Base-by-base conservation (phyloP, 2,797 vertebrate species). In the Salmo trutta region DNA sequence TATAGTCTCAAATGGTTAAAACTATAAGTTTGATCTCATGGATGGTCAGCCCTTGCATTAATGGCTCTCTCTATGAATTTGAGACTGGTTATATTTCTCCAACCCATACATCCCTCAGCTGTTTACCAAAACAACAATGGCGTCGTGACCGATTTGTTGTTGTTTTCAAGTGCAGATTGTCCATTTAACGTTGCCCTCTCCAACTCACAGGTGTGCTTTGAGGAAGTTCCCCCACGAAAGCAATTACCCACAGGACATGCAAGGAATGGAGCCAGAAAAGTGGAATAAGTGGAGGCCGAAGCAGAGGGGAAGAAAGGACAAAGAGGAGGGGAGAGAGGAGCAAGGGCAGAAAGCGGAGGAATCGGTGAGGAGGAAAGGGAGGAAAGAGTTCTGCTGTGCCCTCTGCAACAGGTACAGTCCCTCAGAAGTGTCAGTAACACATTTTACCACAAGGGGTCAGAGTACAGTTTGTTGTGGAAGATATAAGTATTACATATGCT, bases 351-450 rank as follows among this genome's bases (percentile, higher is more conserved):
- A 66, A 17, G 75, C 68, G 10, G 54, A 31, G 62, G 80, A 85
- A 62, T 54, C 41, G 3, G 6, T 80, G 74, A 81, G 27, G 73
- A 69, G 59, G n/a, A 82, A 67, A 0, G 90, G 21, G 72, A 69
- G 59, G 21, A 82, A 71, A 0, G 90, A 83, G 5, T 92, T 93
- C 84, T 81, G 82, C 56, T 93, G 91, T 76, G 88, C 84, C 16
- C 79, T 89, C 5, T 95, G 90, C 31, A 83, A 89, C 84, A 93
- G 92, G 91, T 95, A 4, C 80, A 92, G 90, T 77, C 87, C 3
- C 10, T 64, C 59, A 24, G 21, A 68, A 16, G 66, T 64, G 59
- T 17, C 59, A 21, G 59, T 64, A 64, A 64, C 21, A 64, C 21
- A 64, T 64, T 64, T 24, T 12, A 24, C 59, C 8, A 64, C 59